Evolutionary conservation across 2,888 invertebrate species (phyloP).

Genomic region (Alcis repandata): DNA sequence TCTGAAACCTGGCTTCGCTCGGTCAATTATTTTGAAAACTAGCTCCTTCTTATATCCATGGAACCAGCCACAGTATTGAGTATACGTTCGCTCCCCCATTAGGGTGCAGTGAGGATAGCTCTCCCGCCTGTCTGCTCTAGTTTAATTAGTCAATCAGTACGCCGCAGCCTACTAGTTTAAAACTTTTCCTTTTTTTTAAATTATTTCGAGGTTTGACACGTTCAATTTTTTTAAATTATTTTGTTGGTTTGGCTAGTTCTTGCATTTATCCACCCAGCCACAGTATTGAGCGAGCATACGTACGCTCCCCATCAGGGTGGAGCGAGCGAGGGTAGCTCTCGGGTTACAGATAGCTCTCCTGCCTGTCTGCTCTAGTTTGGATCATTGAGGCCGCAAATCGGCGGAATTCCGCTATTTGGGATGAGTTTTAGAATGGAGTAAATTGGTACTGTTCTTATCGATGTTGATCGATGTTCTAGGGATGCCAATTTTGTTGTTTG

Average conservation of each 20-base stretch:
- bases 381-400: constrained; percentile 51
- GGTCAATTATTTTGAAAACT: no score
- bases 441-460: no score
- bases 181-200: neutral
- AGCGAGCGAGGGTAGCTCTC: constrained; percentile 58
- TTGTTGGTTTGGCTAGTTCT: constrained; percentile 29
- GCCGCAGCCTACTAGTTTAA: no score
- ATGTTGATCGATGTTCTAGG: no score
- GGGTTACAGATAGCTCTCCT: constrained; percentile 67
- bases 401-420: constrained; percentile 32
- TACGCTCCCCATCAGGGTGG: constrained; percentile 54
- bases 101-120: constrained; percentile 51
- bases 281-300: constrained; percentile 74
- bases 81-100: constrained; percentile 68
- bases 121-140: constrained; percentile 64
- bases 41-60: constrained; percentile 51
- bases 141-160: no score
- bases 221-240: no score
- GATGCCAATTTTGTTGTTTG: no score
- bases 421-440: neutral
- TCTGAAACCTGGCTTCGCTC: no score
- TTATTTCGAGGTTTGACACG: no score
- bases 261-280: constrained; percentile 54
- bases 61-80: constrained; percentile 64
- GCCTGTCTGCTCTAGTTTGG: constrained; percentile 64